These are phyloP conservation scores for Eristalis intricaria DNA, from an alignment of 2,888 invertebrate species.

Conservation along the genomic window DNA sequence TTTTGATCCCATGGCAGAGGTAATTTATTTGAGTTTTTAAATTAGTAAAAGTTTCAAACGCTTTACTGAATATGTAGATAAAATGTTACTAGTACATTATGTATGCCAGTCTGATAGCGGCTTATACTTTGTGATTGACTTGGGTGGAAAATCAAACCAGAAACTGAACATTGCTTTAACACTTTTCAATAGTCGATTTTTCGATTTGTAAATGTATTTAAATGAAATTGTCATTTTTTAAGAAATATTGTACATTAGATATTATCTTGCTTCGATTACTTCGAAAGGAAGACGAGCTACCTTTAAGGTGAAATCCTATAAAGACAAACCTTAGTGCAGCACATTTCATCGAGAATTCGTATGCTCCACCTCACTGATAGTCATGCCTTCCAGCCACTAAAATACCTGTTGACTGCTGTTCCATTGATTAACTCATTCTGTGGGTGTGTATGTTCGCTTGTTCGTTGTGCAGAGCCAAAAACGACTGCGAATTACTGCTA, in stretches of 20 bases:
- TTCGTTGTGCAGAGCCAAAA: slow-evolving; percentile 37
- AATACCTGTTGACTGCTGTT: slow-evolving; percentile 56
- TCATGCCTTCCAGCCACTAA: slow-evolving; percentile 14
- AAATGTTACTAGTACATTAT: no score
- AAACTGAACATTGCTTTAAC: no score
- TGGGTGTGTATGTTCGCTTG: slow-evolving; percentile 26
- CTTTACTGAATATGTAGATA: background rate
- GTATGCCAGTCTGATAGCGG: no score
- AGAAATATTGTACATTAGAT: no score
- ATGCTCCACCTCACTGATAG: slow-evolving; percentile 3
- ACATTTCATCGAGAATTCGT: slow-evolving; percentile 13
- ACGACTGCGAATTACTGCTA: slow-evolving; percentile 53
- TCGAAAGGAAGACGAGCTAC: slow-evolving; percentile 10
- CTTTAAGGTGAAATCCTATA: background rate
- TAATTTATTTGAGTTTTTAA: background rate
- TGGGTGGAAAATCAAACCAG: no score
- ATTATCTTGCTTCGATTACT: no score
- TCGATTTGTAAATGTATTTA: no score
- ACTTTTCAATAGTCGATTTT: no score
- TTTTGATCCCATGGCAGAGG: background rate
- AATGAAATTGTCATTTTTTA: background rate
- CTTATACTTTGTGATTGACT: no score
- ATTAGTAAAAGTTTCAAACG: background rate
- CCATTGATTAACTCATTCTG: slow-evolving; percentile 54
- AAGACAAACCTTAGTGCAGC: background rate